Conservation (phyloP, 2,113 vertebrate genomes). For the Hiodon alosoides region DNA sequence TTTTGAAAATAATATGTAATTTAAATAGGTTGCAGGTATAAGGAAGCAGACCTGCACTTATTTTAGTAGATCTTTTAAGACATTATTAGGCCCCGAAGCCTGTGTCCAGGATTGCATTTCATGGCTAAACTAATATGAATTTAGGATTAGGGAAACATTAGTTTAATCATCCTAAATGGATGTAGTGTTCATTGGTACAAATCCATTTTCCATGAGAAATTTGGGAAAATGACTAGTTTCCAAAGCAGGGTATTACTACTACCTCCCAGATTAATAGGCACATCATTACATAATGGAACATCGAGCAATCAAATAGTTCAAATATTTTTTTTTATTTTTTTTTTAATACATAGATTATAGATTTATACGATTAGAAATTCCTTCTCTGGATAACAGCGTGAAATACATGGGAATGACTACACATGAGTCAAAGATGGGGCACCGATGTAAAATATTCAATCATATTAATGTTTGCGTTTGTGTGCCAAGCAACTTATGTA, state of each 20-base stretch:
- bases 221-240: not conserved
- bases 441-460: not conserved
- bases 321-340: not conserved
- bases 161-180: not conserved
- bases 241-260: not conserved
- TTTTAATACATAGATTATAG: not conserved
- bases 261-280: not conserved
- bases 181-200: not conserved
- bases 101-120: not conserved
- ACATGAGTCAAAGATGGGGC: not conserved
- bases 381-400: no score
- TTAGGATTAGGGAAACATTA: not conserved
- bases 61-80: not conserved
- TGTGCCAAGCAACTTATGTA: slow-evolving; percentile 1
- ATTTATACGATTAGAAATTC: not conserved
- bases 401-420: not conserved
- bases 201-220: not conserved
- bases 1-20: no score
- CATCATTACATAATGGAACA: not conserved
- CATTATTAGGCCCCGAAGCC: not conserved
- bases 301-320: not conserved
- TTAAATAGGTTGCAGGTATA: no score
- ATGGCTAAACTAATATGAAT: not conserved
- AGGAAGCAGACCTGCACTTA: not conserved
- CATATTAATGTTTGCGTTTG: not conserved